These are phyloP conservation scores for Silurus aristotelis DNA, from an alignment of 2,797 vertebrate genomes.

Conservation along the genomic window DNA sequence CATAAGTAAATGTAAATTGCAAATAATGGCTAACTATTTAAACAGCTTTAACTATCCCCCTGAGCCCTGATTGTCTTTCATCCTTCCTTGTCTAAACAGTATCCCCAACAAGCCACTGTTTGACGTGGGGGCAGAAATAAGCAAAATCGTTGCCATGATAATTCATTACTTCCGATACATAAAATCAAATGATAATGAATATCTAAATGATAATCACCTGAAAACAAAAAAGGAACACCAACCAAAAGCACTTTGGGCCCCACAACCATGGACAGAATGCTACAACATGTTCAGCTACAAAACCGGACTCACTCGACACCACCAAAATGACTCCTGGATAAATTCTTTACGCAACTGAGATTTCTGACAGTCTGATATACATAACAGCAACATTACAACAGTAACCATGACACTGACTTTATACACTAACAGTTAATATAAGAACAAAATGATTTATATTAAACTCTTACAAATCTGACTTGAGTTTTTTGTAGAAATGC, in stretches of 20 bases:
- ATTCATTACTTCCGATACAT: constrained; percentile 33
- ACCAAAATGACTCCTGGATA: constrained; percentile 66
- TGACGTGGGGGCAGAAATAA: constrained; percentile 27
- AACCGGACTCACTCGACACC: constrained; percentile 56
- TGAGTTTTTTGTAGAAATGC: constrained; percentile 82
- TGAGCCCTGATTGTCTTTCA: constrained; percentile 45
- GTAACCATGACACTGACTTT: constrained; percentile 62
- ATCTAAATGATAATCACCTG: constrained; percentile 31
- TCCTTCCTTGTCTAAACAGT: constrained; percentile 14
- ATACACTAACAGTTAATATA: constrained; percentile 74
- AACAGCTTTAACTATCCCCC: constrained; percentile 51
- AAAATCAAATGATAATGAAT: not conserved
- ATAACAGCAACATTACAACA: constrained; percentile 70
- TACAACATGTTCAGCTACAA: constrained; percentile 60
- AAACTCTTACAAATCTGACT: constrained; percentile 85
- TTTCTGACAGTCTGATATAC: constrained; percentile 68
- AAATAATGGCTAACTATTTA: constrained; percentile 64
- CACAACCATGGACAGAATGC: constrained; percentile 63
- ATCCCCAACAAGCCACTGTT: constrained; percentile 15
- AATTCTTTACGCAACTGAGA: constrained; percentile 62
- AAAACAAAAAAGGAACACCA: constrained; percentile 56
- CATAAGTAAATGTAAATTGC: constrained; percentile 68
- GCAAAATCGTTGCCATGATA: constrained; percentile 43
- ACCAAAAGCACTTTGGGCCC: constrained; percentile 58
- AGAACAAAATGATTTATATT: constrained; percentile 80